Evolutionary conservation across 2,888 invertebrate species (phyloP).

Genomic region (Fragum whitleyi): DNA sequence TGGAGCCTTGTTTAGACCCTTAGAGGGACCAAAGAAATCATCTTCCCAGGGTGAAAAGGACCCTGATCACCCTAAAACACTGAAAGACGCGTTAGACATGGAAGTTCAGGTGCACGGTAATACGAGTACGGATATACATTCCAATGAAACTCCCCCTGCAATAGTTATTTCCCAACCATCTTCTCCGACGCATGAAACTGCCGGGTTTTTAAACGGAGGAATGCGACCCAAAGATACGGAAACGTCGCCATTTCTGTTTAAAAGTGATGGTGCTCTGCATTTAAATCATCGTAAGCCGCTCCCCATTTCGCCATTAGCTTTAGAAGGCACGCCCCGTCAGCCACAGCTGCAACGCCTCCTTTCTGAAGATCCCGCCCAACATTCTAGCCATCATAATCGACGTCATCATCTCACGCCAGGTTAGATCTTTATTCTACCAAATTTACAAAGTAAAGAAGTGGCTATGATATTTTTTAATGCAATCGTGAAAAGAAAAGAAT

Average conservation of each 20-base stretch:
- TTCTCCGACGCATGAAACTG: slow-evolving; percentile 32
- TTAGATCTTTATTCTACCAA: no score
- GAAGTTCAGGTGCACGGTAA: slow-evolving; percentile 31
- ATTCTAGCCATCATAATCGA: slow-evolving; percentile 18
- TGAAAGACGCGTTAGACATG: slow-evolving; percentile 47
- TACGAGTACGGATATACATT: no score
- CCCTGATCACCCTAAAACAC: neutral
- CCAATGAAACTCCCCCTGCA: neutral
- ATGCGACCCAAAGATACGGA: neutral
- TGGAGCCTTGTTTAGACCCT: slow-evolving; percentile 95
- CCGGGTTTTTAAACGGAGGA: neutral
- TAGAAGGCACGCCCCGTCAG: slow-evolving; percentile 34
- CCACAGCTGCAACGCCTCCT: slow-evolving; percentile 42
- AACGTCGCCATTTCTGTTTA: slow-evolving; percentile 33
- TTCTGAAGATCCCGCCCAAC: slow-evolving; percentile 45
- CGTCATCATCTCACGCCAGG: slow-evolving; percentile 38
- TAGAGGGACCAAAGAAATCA: slow-evolving; percentile 86
- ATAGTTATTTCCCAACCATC: slow-evolving; percentile 40
- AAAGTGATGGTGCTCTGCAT: slow-evolving; percentile 51
- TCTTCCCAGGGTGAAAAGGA: slow-evolving; percentile 87
- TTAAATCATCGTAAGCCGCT: slow-evolving; percentile 26
- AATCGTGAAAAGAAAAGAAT: no score
- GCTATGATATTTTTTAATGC: no score
- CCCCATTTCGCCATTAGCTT: slow-evolving; percentile 43
- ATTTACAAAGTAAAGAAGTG: no score